phyloP scores from a whole-genome alignment of 2,113 vertebrate species.

The Pavo muticus region DNA sequence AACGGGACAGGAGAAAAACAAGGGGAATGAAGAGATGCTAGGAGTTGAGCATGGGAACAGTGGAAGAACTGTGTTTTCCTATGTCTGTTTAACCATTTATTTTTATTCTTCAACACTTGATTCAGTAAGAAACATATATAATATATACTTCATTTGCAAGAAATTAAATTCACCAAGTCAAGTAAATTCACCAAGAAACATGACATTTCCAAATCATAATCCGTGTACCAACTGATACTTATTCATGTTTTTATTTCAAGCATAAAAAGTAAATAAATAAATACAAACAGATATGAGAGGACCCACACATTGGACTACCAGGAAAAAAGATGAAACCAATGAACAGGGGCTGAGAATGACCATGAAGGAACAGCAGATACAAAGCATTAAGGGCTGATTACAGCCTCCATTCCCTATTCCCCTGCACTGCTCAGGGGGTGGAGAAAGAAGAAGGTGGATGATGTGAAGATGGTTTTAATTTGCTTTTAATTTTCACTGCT shows the following conservation, averaged over 20 bases:
- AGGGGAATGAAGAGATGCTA: neutral
- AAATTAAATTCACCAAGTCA: neutral
- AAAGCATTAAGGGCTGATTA: neutral
- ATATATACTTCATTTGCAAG: neutral
- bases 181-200: rapidly evolving
- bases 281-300: neutral
- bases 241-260: neutral
- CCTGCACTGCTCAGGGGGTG: too few relatives aligned
- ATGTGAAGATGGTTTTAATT: neutral
- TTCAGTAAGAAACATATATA: neutral
- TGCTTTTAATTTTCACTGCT: neutral
- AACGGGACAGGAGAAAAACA: neutral
- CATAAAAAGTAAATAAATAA: neutral
- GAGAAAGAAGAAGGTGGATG: neutral
- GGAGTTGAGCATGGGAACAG: neutral
- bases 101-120: neutral
- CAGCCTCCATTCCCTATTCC: neutral
- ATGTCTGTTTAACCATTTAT: neutral
- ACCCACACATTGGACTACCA: rapidly evolving
- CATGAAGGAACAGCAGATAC: neutral
- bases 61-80: neutral
- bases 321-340: neutral
- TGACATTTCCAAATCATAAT: neutral
- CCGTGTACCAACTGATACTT: neutral
- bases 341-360: neutral